A percentile compares a stretch with the other conserved stretches of the same genome.
Conservation (phyloP, 2,113 vertebrate species). For the Agelaius tricolor region DNA sequence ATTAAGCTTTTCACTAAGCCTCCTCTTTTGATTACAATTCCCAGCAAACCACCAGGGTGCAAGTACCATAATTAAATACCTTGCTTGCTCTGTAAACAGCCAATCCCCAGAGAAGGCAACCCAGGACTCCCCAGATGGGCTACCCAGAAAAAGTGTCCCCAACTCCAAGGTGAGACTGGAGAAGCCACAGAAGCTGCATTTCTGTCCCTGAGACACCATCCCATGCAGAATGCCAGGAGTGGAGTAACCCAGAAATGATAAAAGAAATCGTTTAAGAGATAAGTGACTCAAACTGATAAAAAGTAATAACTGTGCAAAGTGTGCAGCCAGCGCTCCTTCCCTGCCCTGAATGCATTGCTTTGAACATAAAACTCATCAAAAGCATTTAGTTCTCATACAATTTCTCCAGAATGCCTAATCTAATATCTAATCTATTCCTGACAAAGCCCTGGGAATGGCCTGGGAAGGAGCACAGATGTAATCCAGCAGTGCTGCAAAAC, state of each 20-base stretch:
- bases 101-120: neutral
- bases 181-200: neutral
- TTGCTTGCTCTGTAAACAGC: conserved; percentile 52
- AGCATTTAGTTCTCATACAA: neutral
- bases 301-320: neutral
- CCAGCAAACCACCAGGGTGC: conserved; percentile 60
- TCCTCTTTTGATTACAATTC: conserved; percentile 71
- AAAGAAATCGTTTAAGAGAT: neutral
- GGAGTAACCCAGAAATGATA: neutral
- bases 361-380: conserved; percentile 29
- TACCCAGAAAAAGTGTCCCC: neutral
- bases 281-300: conserved; percentile 15
- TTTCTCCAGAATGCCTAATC: neutral
- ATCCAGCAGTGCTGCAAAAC: neutral
- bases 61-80: conserved; percentile 69
- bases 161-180: neutral
- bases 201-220: neutral
- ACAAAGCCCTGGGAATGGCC: neutral
- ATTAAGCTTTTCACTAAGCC: conserved; percentile 64
- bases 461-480: neutral
- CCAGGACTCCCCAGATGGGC: conserved; percentile 16
- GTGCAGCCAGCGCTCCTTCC: neutral
- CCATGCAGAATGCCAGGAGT: neutral
- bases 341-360: neutral
- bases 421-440: neutral